These are phyloP conservation scores for Urocyon cinereoargenteus DNA, from an alignment of 2,797 vertebrate species.

Conservation along the genomic window DNA sequence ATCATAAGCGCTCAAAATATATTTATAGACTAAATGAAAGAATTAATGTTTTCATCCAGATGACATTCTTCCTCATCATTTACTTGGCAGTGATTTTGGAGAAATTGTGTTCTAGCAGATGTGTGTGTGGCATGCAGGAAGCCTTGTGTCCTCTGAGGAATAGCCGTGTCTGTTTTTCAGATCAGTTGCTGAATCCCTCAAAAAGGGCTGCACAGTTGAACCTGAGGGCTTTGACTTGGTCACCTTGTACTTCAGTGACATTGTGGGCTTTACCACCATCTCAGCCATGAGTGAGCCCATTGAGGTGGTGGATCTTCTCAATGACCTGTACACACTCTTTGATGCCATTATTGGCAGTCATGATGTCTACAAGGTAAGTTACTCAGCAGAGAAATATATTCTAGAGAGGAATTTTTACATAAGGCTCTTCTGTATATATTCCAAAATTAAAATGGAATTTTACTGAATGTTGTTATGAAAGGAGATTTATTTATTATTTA, in stretches of 20 bases:
- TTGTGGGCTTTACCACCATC: conserved; percentile 93
- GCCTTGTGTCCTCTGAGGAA: background rate
- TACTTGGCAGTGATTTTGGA: conserved; percentile 52
- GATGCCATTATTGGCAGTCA: conserved; percentile 95
- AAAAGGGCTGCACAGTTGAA: conserved; percentile 93
- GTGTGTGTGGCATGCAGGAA: conserved; percentile 15
- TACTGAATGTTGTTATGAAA: conserved; percentile 39
- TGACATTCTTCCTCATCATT: conserved; percentile 40
- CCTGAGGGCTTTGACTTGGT: conserved; percentile 97
- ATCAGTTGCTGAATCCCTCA: conserved; percentile 95
- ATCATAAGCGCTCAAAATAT: conserved; percentile 29
- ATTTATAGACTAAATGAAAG: conserved; percentile 49
- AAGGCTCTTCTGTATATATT: background rate
- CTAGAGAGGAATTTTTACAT: conserved; percentile 35
- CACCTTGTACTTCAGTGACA: conserved; percentile 91
- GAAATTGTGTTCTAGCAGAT: conserved; percentile 20
- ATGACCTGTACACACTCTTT: conserved; percentile 95
- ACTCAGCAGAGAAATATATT: conserved; percentile 32
- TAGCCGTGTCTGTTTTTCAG: conserved; percentile 84
- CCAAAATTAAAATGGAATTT: background rate
- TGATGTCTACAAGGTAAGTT: conserved; percentile 95
- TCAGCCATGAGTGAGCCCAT: conserved; percentile 96
- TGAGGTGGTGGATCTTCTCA: conserved; percentile 96
- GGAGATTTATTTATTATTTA: background rate
- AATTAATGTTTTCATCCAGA: background rate